These are phyloP conservation scores for Hydrophis major DNA, from an alignment of 2,797 vertebrate species.

Conservation along the genomic window DNA sequence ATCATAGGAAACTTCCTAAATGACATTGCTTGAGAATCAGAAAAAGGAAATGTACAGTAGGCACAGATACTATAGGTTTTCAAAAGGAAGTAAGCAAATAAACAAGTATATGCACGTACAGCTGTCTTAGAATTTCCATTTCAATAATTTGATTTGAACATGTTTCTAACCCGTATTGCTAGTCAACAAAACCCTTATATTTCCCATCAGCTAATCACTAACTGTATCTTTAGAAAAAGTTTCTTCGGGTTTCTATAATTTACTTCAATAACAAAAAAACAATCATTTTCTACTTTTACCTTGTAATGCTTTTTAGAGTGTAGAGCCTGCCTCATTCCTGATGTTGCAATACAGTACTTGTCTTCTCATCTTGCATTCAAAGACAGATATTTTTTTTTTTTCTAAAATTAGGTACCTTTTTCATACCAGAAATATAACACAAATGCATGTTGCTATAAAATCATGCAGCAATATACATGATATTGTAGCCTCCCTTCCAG, in stretches of 20 bases:
- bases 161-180: not conserved
- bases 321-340: not conserved
- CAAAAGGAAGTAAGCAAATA: not conserved
- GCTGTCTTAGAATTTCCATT: not conserved
- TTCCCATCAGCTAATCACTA: not conserved
- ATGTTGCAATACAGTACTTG: not conserved
- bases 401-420: not conserved
- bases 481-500: not conserved
- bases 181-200: not conserved
- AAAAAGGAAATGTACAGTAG: not conserved
- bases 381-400: not conserved
- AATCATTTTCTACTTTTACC: not conserved
- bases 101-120: not conserved
- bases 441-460: not conserved
- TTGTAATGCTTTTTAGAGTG: not conserved
- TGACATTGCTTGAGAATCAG: not conserved
- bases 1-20: not conserved
- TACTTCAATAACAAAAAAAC: not conserved
- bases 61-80: not conserved
- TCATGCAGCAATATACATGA: not conserved
- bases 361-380: not conserved
- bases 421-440: not conserved
- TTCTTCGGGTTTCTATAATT: not conserved
- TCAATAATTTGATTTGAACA: not conserved
- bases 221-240: not conserved